Percentiles rank a stretch among this genome's conserved stretches.
These are phyloP conservation scores for Anaspis maculata DNA, from an alignment of 2,888 invertebrate species.

Conservation along the genomic window DNA sequence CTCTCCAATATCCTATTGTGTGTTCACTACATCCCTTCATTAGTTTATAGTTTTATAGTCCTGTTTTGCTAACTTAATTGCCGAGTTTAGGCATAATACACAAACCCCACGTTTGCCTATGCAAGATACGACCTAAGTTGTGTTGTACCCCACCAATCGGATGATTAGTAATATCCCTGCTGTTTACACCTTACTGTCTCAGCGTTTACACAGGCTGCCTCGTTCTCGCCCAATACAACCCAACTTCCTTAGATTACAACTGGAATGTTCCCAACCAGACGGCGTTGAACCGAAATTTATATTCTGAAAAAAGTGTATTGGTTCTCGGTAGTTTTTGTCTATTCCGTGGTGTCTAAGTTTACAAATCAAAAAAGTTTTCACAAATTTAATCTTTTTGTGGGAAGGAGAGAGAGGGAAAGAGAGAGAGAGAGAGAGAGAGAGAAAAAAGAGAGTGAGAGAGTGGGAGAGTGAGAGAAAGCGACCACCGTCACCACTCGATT, in stretches of 20 bases:
- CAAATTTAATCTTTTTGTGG: constrained; percentile 7
- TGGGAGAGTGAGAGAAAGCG: too few species aligned
- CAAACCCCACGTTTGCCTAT: constrained; percentile 22
- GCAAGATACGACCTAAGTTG: constrained; percentile 22
- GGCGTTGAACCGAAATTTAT: constrained; percentile 5
- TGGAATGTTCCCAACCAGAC: constrained; percentile 8
- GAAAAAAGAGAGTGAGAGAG: too few species aligned
- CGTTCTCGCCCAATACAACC: constrained; percentile 8
- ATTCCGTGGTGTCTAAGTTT: constrained; percentile 12
- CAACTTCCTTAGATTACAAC: constrained; percentile 4
- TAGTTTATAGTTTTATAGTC: constrained; percentile 27
- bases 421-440: too few species aligned
- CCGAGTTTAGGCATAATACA: constrained; percentile 25
- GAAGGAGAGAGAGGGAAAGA: too few species aligned
- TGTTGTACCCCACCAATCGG: constrained; percentile 18
- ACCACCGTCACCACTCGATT: too few species aligned
- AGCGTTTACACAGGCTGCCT: constrained; percentile 11
- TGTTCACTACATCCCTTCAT: constrained; percentile 22
- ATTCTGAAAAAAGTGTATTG: constrained; percentile 3
- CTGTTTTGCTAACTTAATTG: constrained; percentile 26
- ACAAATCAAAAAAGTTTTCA: constrained; percentile 15
- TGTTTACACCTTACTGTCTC: constrained; percentile 18
- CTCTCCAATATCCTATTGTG: constrained; percentile 20
- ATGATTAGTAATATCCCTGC: constrained; percentile 17
- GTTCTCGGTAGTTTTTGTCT: constrained; percentile 6